Evolutionary conservation across 2,888 invertebrate genomes (phyloP).

Genomic region (Drosophila infuscata): DNA sequence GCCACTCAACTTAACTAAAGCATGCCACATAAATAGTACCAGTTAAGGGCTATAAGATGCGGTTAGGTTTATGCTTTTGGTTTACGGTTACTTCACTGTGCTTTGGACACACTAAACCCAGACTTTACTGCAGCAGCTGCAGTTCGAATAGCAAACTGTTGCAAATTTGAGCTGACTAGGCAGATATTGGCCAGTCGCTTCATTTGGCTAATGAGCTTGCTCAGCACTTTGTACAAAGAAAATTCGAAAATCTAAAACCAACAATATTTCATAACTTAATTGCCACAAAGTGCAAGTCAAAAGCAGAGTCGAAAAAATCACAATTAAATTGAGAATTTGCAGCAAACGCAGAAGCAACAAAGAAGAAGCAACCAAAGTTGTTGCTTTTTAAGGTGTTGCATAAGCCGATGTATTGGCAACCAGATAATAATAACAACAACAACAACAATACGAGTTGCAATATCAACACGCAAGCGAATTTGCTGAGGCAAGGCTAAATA

Average conservation of each 20-base stretch:
- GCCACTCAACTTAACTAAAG: slow-evolving; percentile 6
- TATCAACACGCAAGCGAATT: slow-evolving; percentile 50
- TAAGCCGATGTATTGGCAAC: slow-evolving; percentile 46
- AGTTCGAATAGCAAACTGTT: not conserved
- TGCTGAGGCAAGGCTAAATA: slow-evolving; percentile 19
- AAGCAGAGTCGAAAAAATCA: slow-evolving; percentile 7
- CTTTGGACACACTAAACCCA: slow-evolving; percentile 23
- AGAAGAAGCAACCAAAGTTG: slow-evolving; percentile 43
- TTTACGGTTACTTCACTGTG: not conserved
- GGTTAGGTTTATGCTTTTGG: slow-evolving; percentile 30
- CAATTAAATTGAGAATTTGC: slow-evolving; percentile 37
- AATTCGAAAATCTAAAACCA: not conserved
- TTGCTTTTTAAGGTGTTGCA: slow-evolving; percentile 54
- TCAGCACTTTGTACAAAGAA: slow-evolving; percentile 63
- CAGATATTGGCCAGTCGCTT: slow-evolving; percentile 29
- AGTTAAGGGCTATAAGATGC: slow-evolving; percentile 27
- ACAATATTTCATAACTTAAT: slow-evolving; percentile 71
- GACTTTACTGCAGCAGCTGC: slow-evolving; percentile 18
- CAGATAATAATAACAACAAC: slow-evolving; percentile 17
- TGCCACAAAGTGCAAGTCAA: slow-evolving; percentile 51
- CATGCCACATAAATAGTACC: slow-evolving; percentile 23
- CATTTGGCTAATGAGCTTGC: slow-evolving; percentile 62
- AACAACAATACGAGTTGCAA: slow-evolving; percentile 15
- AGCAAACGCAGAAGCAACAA: slow-evolving; percentile 14
- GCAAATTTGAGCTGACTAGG: slow-evolving; percentile 21